These are phyloP conservation scores for Urocitellus parryii DNA, from an alignment of 2,113 vertebrate species.

Conservation along the genomic window DNA sequence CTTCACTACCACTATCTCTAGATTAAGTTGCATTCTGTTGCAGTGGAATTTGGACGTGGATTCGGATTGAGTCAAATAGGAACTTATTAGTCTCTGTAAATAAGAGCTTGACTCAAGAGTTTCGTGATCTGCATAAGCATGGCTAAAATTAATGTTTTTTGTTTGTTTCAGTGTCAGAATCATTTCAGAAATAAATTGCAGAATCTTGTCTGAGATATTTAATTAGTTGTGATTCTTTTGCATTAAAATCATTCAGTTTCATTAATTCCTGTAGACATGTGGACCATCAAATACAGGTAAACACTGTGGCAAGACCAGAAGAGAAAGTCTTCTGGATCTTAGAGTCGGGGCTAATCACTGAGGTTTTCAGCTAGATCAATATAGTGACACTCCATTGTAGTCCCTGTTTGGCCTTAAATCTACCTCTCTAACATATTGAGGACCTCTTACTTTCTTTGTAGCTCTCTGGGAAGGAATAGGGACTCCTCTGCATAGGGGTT, in stretches of 20 bases:
- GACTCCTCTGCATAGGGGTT: rapidly evolving
- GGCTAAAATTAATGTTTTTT: background rate
- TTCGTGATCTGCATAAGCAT: background rate
- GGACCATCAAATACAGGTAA: rapidly evolving
- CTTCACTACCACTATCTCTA: background rate
- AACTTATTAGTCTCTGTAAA: constrained; percentile 18
- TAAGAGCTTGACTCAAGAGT: background rate
- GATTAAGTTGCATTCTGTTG: background rate
- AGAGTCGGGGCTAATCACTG: background rate
- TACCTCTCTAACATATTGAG: background rate
- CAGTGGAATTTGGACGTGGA: constrained; percentile 37
- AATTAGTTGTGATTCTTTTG: background rate
- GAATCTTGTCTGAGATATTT: background rate
- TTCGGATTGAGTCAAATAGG: background rate
- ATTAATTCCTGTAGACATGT: background rate
- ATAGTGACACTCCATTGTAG: background rate
- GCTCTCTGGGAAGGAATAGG: background rate
- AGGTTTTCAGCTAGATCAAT: background rate
- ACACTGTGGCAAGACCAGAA: background rate
- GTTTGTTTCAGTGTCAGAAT: background rate
- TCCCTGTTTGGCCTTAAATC: background rate
- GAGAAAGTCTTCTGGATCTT: background rate
- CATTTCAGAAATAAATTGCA: constrained; percentile 24
- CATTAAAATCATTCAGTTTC: background rate
- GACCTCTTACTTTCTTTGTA: background rate